Evolutionary conservation across 1,140 invertebrate genomes (phyloP), one percentile per base, ranked within the genome.

Genomic region (Aleiodes sp.): DNA sequence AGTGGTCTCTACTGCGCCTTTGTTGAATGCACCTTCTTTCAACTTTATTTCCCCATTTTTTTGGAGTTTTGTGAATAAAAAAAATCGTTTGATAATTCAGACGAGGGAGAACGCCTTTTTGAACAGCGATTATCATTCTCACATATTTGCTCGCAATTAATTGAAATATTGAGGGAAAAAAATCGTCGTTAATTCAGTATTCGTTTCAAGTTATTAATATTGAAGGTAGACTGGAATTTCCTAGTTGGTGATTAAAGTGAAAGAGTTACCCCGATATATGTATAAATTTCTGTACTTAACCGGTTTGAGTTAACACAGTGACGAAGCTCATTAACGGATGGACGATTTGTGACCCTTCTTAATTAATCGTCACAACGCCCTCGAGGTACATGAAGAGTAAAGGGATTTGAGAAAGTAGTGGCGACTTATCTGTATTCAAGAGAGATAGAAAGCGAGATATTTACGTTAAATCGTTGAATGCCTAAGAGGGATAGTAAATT

Each of bases 1-100:
- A 80, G 75, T 43, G 63, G 63, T 73, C 69, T 73, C 19, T 9
- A 41, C 56, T 63, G 60, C 68, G 35, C 46, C 66, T 68, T 72
- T 69, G 57, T 16, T 52, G 7, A 33, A 33, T 10, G 69, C 68
- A 65, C 60, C 52, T 57, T 46, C 72, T 69, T 33, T 41, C 62
- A 35, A 69, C 24, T 52, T 61, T 68, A 43, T 41, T 19, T 46
- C 43, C 19, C 4, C 52, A 19, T 46, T 41, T 24, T 28, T 61
- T 52, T 37, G n/a, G n/a, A n/a, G n/a, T 24, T 14, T 24, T 29
- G 21, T 57, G 24, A 8, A 28, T n/a, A n/a, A n/a, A n/a, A n/a
- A n/a, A n/a, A n/a, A n/a, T n/a, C n/a, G n/a, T n/a, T n/a, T n/a
- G n/a, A n/a, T n/a, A n/a, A n/a, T n/a, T n/a, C n/a, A n/a, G n/a